Evolutionary conservation across 1,140 invertebrate species (phyloP), one percentile per base, ranked within the genome.

Genomic region (Macrobrachium rosenbergii): DNA sequence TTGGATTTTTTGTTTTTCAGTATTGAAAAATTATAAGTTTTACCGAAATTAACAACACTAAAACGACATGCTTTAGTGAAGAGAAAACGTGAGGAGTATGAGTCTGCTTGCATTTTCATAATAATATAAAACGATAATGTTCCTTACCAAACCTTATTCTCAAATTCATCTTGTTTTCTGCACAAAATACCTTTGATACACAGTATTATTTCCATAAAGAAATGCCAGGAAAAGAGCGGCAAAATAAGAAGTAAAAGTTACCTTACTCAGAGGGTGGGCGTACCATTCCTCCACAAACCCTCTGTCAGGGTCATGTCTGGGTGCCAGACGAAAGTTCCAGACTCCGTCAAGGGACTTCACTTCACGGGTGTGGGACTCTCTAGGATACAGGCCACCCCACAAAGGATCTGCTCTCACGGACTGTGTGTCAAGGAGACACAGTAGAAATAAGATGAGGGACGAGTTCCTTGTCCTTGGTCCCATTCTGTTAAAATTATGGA

Each of bases 251-350:
- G 7, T 14, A 5, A 19, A 14, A 67, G 75, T 60, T 8, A 83
- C 87, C 60, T 64, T 77, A 16, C 77, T 91, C 12, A 97, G 93
- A 85, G 95, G 94, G 75, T 94, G 92, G 69, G 93, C 92, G 90
- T 94, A 97, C 97, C 97, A 98, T 84, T 93, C 92, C 90, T 97
- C 93, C 79, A 94, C 92, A 89, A 96, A 95, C 19, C 97, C 97
- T 89, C 94, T 92, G 14, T 95, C 93, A 0, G 95, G 93, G 91
- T 96, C 95, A 11, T 90, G 91, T 6, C 92, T 91, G 6, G 94
- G 95, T 12, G 94, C 94, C 7, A 94, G 93, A 75, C 95, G 93
- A 91, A 98, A 98, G 91, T 97, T 95, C 97, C 97, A 99, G 83
- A 98, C 93, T 3, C 97, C 97, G 92, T 98, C 96, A 16, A 99